Evolutionary conservation across 2,797 vertebrate species (phyloP).

Genomic region (Poeciliopsis presidionis): DNA sequence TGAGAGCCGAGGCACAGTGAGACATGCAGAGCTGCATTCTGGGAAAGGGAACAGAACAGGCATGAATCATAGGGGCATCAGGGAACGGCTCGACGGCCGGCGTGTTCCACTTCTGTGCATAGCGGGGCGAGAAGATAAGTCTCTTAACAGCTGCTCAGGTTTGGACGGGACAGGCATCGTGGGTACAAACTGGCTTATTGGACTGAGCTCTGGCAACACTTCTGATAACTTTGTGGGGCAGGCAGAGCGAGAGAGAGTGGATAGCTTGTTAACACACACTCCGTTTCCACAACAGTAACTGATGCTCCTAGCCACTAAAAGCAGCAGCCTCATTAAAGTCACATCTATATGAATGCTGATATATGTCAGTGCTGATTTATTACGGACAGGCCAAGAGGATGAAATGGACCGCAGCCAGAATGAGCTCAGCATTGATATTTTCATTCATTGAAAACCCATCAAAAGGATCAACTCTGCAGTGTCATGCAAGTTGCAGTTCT

Average conservation of each 20-base stretch:
- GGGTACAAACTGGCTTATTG: slow-evolving; percentile 57
- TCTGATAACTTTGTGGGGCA: slow-evolving; percentile 49
- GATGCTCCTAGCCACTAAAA: slow-evolving; percentile 52
- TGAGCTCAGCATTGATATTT: slow-evolving; percentile 20
- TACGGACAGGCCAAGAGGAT: slow-evolving; percentile 35
- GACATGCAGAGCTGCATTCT: slow-evolving; percentile 66
- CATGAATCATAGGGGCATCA: slow-evolving; percentile 73
- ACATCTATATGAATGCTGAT: slow-evolving; percentile 38
- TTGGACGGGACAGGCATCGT: slow-evolving; percentile 61
- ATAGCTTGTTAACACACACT: slow-evolving; percentile 17
- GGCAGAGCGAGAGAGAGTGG: slow-evolving; percentile 4
- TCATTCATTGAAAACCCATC: slow-evolving; percentile 21
- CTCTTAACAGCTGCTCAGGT: slow-evolving; percentile 75
- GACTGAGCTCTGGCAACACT: slow-evolving; percentile 59
- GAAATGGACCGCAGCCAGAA: slow-evolving; percentile 40
- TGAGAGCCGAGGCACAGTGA: slow-evolving; percentile 57
- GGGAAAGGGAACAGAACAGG: slow-evolving; percentile 68
- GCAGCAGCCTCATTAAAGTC: slow-evolving; percentile 51
- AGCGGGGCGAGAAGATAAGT: slow-evolving; percentile 57
- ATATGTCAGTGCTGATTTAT: slow-evolving; percentile 48
- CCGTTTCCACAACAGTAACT: slow-evolving; percentile 56
- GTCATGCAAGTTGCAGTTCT: neutral
- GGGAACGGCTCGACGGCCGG: slow-evolving; percentile 61
- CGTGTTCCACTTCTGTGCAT: slow-evolving; percentile 66
- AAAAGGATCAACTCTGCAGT: neutral